These are phyloP conservation scores for Eupithecia dodoneata DNA, from an alignment of 2,888 invertebrate genomes.

Conservation along the genomic window DNA sequence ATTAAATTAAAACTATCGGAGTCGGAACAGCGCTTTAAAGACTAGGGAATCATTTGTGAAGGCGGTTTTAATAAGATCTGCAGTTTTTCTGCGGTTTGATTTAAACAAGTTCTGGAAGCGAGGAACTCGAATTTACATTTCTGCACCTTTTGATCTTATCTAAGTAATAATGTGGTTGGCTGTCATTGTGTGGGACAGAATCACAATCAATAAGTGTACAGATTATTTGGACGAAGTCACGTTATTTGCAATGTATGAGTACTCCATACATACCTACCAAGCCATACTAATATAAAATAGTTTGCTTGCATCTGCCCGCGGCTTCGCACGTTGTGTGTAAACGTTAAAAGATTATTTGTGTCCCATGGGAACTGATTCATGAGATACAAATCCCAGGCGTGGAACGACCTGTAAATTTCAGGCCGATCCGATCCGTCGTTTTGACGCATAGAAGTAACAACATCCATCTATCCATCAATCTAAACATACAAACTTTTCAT, in stretches of 20 bases:
- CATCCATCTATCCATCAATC: no score
- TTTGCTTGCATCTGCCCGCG: no score
- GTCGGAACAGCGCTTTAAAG: neutral
- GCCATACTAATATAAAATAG: no score
- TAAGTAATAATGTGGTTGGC: neutral
- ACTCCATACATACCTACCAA: no score
- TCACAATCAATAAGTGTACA: neutral
- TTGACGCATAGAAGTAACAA: no score
- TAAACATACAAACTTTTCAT: no score
- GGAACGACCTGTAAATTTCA: no score
- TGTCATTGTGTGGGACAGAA: neutral
- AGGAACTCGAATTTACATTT: neutral
- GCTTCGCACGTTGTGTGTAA: no score
- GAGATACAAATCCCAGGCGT: no score
- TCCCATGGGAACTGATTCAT: no score
- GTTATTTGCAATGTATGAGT: neutral
- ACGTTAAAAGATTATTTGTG: no score
- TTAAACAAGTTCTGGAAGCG: neutral
- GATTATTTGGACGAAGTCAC: neutral
- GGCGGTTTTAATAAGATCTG: neutral
- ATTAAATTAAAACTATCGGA: slow-evolving; percentile 22
- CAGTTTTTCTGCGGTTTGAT: neutral
- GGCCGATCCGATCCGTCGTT: no score
- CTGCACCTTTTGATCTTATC: neutral
- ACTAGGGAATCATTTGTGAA: neutral